phyloP scores from a whole-genome alignment of 2,888 invertebrate species.

The Drosophila trichaetosa region DNA sequence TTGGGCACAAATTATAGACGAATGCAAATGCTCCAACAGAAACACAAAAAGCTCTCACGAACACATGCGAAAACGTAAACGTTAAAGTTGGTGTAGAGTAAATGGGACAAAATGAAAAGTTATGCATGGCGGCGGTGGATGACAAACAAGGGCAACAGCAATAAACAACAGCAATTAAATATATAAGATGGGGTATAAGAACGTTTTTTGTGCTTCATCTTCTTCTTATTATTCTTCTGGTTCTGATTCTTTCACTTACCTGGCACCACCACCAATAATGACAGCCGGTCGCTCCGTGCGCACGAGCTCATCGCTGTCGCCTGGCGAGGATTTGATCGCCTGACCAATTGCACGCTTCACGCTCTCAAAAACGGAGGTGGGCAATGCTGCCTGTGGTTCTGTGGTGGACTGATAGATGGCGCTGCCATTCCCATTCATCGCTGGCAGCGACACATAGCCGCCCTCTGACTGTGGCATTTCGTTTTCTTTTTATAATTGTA shows the following conservation, averaged over 20 bases:
- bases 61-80: conserved; percentile 64
- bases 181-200: conserved; percentile 15
- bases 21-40: conserved; percentile 48
- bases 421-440: conserved; percentile 81
- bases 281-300: conserved; percentile 82
- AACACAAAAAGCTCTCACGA: conserved; percentile 58
- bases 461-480: conserved; percentile 84
- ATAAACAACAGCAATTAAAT: conserved; percentile 32
- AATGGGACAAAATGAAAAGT: background rate
- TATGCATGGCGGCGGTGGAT: conserved; percentile 20
- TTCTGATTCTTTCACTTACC: conserved; percentile 79
- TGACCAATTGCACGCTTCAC: conserved; percentile 85
- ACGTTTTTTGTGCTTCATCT: conserved; percentile 12
- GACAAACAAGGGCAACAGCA: conserved; percentile 38
- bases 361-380: conserved; percentile 84
- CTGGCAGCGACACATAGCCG: conserved; percentile 85
- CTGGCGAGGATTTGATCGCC: conserved; percentile 83
- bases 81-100: conserved; percentile 41
- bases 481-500: conserved; percentile 14
- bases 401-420: conserved; percentile 85
- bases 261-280: conserved; percentile 83
- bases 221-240: background rate
- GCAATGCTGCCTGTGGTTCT: conserved; percentile 81
- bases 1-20: conserved; percentile 24
- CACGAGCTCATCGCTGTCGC: conserved; percentile 82